These are phyloP conservation scores for Ciona savignyi DNA, from an alignment of 23 tunicate genomes.

Conservation along the genomic window DNA sequence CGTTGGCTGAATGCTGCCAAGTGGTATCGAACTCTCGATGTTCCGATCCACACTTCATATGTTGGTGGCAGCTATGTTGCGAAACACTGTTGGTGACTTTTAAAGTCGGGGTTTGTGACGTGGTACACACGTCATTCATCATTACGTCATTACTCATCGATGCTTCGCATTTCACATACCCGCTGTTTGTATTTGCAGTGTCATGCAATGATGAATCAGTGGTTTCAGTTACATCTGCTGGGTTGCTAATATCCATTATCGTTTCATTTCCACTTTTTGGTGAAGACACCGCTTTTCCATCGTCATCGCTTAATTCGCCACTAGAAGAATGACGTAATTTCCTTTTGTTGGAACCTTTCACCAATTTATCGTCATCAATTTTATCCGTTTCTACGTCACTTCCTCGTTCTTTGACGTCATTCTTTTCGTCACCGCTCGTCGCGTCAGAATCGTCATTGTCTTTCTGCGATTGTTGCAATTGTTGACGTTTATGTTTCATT, in stretches of 20 bases:
- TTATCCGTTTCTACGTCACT: constrained; percentile 11
- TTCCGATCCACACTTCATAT: neutral
- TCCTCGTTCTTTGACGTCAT: constrained; percentile 9
- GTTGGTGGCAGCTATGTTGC: neutral
- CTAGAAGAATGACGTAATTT: neutral
- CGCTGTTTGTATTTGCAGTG: neutral
- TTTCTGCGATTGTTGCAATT: constrained; percentile 42
- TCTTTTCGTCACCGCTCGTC: constrained; percentile 2
- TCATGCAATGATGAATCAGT: neutral
- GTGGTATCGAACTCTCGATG: neutral
- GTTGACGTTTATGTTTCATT: constrained; percentile 87
- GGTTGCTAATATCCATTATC: neutral
- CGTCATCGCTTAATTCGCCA: neutral
- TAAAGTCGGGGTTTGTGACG: neutral
- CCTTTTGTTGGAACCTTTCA: neutral
- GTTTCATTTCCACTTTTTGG: neutral
- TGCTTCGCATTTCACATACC: neutral
- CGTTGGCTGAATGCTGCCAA: neutral
- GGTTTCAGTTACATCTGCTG: neutral
- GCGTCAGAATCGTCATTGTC: constrained; percentile 24
- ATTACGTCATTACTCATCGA: neutral
- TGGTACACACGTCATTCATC: neutral
- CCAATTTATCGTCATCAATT: constrained; percentile 1
- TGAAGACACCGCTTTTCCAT: neutral
- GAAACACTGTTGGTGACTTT: neutral